Evolutionary conservation across 1,140 invertebrate species (phyloP), one percentile per base, ranked within the genome.

Genomic region (Cyclina sinensis): DNA sequence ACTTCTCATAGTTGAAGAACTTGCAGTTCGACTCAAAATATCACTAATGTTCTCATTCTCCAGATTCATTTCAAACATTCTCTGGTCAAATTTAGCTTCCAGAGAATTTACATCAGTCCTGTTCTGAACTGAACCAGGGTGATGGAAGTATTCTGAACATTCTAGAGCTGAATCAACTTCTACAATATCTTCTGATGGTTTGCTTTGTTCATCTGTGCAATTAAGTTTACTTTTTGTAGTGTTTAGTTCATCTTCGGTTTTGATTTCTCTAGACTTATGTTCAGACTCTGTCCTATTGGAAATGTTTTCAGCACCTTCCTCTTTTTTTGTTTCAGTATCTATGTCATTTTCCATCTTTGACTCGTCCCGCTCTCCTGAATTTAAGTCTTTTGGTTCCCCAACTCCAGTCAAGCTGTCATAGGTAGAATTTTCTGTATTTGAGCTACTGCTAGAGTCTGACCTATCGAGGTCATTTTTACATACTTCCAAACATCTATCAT

Each of bases 341-440:
- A 5, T 30, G 12, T 65, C 30, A 37, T 70, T n/a, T 37, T 37
- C 9, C 37, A n/a, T 21, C 4, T 1, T n/a, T 2, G 32, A 21
- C 65, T 27, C 18, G 24, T 76, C 32, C 18, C 48, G 11, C 16
- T 48, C 73, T 24, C 24, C 5, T n/a, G n/a, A 30, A 4, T 76
- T 24, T 3, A 39, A 14, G n/a, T 76, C 43, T 3, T 76, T 51
- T 9, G 0, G 5, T 14, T 18, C 1, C 46, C 24, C 24, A 14
- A 11, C 21, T 48, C 48, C 39, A 9, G 43, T 21, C 39, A 76
- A 3, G 24, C 43, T 51, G 46, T 46, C 73, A 48, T 48, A 76
- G 12, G 43, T 14, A n/a, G n/a, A 27, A n/a, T 76, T 76, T 48
- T 76, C 39, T 4, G 73, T 76, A 18, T 48, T 76, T 48, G 73